Conservation (phyloP, 1,140 invertebrate species). For the Trachymyrmex cornetzi region DNA sequence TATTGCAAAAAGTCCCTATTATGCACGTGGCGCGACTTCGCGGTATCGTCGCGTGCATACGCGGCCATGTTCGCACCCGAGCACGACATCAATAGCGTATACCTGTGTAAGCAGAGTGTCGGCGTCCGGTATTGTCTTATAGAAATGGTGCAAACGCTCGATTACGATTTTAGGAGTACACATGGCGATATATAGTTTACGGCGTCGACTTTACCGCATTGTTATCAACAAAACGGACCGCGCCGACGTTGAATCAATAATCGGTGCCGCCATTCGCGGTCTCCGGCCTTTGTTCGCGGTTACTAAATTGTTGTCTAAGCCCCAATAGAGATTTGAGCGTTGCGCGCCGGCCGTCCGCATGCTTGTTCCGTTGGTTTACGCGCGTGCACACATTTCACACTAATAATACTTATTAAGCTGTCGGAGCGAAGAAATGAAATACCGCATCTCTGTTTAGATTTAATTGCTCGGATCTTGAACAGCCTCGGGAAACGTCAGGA, state of each 20-base stretch:
- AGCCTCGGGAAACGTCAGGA: neutral
- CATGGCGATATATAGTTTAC: constrained; percentile 52
- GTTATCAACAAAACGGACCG: constrained; percentile 49
- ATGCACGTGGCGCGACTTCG: constrained; percentile 19
- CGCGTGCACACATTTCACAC: constrained; percentile 15
- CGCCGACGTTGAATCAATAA: constrained; percentile 57
- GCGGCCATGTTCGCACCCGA: neutral
- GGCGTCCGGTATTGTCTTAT: constrained; percentile 45
- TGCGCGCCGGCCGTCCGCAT: neutral
- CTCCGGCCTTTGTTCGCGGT: constrained; percentile 43
- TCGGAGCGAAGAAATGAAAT: constrained; percentile 31
- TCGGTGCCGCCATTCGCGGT: constrained; percentile 46
- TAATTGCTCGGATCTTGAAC: constrained; percentile 6
- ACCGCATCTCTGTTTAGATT: constrained; percentile 7
- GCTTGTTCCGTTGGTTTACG: constrained; percentile 31
- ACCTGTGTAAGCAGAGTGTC: constrained; percentile 3
- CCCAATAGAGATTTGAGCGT: constrained; percentile 8
- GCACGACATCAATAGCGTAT: constrained; percentile 32
- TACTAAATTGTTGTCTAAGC: constrained; percentile 57
- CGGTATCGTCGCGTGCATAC: constrained; percentile 15
- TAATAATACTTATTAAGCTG: constrained; percentile 55
- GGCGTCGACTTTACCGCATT: constrained; percentile 44
- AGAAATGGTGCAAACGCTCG: constrained; percentile 48
- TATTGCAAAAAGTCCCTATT: neutral
- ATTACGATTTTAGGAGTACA: constrained; percentile 52